phyloP scores from a whole-genome alignment of 1,140 invertebrate genomes.

The Drosophila teissieri region DNA sequence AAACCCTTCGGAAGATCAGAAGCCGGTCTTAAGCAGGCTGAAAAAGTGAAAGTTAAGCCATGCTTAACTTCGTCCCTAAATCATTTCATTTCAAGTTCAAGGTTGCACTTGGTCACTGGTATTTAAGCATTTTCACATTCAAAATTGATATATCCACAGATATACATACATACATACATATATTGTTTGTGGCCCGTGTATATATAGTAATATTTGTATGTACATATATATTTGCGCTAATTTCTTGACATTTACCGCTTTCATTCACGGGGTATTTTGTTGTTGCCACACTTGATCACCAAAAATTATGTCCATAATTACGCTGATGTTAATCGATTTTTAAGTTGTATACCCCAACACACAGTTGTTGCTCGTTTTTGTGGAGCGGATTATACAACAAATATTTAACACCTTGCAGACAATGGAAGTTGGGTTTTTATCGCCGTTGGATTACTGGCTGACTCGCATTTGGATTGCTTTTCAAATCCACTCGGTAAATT shows the following conservation, averaged over 20 bases:
- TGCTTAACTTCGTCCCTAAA: constrained; percentile 24
- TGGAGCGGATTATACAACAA: constrained; percentile 69
- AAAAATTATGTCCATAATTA: constrained; percentile 75
- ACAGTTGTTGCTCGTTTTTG: constrained; percentile 6
- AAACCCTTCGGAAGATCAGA: constrained; percentile 60
- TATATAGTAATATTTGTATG: no score
- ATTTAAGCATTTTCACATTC: constrained; percentile 45
- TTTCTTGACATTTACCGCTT: constrained; percentile 58
- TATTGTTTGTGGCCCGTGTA: not conserved
- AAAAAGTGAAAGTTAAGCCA: constrained; percentile 65
- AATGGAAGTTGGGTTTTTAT: constrained; percentile 53
- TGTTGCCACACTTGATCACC: constrained; percentile 71
- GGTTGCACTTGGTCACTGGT: constrained; percentile 62
- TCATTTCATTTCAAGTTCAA: constrained; percentile 71
- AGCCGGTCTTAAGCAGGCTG: constrained; percentile 33
- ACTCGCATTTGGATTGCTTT: constrained; percentile 47
- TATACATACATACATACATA: constrained; percentile 11
- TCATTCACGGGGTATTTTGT: constrained; percentile 52
- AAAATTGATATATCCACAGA: constrained; percentile 28
- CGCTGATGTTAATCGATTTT: constrained; percentile 77
- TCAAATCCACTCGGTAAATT: constrained; percentile 45
- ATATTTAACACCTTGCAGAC: constrained; percentile 78
- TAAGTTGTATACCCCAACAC: constrained; percentile 54
- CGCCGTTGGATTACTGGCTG: constrained; percentile 35
- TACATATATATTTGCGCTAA: constrained; percentile 34